Conservation (phyloP, 2,797 vertebrate genomes). For the Stomatorhinus walkeri region DNA sequence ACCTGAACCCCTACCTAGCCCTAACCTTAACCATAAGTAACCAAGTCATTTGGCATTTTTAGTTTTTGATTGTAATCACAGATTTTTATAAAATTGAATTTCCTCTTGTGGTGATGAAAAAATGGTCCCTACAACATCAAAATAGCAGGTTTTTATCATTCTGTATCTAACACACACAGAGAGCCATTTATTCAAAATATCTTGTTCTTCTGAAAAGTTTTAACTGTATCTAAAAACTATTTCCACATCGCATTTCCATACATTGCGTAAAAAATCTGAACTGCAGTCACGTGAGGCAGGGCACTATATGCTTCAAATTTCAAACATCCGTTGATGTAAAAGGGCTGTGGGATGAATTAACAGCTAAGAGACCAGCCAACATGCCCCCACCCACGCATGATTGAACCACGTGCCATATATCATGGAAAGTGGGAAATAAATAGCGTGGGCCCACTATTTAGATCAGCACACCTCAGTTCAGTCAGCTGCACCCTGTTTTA, state of each 20-base stretch:
- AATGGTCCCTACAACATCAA: background rate
- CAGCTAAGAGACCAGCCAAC: background rate
- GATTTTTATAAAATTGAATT: background rate
- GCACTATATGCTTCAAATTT: background rate
- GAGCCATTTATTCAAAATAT: background rate
- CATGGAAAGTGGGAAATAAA: constrained; percentile 18
- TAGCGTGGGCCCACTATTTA: constrained; percentile 12
- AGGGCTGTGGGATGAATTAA: background rate
- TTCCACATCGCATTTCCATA: background rate
- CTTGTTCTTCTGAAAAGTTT: background rate
- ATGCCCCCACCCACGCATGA: background rate
- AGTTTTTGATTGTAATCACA: background rate
- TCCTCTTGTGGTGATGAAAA: background rate
- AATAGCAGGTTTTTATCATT: too few relatives aligned
- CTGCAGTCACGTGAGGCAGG: background rate
- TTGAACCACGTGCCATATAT: constrained; percentile 12
- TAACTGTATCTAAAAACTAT: background rate
- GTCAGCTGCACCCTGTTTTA: constrained; percentile 19
- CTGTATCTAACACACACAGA: background rate
- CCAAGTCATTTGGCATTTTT: background rate
- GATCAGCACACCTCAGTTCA: background rate
- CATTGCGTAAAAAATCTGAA: background rate
- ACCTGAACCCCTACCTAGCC: background rate
- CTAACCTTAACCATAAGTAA: background rate
- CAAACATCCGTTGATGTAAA: background rate